These are phyloP conservation scores for Xylota segnis DNA, from an alignment of 2,888 invertebrate genomes.

Conservation along the genomic window DNA sequence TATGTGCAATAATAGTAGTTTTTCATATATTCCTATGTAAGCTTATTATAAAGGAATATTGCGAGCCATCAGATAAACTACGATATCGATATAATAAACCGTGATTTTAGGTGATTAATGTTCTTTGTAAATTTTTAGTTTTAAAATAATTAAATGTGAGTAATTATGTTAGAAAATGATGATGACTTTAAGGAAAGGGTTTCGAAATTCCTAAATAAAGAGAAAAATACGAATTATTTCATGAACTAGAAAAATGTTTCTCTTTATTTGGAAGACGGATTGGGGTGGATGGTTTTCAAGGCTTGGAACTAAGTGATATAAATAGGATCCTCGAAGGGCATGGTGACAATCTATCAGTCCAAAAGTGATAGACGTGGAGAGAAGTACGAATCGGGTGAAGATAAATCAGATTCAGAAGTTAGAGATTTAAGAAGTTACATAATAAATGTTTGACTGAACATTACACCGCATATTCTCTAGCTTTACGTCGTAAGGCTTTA, in stretches of 20 bases:
- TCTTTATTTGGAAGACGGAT: no score
- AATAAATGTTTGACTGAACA: no score
- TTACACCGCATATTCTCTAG: no score
- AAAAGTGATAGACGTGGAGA: no score
- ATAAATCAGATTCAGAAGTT: no score
- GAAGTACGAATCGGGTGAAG: no score
- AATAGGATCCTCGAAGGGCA: no score
- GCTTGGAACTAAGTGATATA: no score
- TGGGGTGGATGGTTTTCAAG: no score
- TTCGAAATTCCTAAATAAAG: constrained; percentile 46
- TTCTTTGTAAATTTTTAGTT: constrained; percentile 68
- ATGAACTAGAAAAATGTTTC: neutral
- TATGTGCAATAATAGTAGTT: constrained; percentile 93
- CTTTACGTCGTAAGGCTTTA: no score
- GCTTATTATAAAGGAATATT: constrained; percentile 95
- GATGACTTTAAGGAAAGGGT: constrained; percentile 35
- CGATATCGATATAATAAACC: constrained; percentile 90
- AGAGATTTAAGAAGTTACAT: no score
- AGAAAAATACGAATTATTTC: neutral
- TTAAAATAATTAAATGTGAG: constrained; percentile 64
- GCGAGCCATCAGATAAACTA: constrained; percentile 89
- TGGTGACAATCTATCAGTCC: no score
- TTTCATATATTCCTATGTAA: constrained; percentile 97
- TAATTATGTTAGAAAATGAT: constrained; percentile 62
- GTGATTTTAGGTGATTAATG: constrained; percentile 84